These are phyloP conservation scores for Oenanthe oenanthe DNA, from an alignment of 2,113 vertebrate genomes.

Conservation along the genomic window DNA sequence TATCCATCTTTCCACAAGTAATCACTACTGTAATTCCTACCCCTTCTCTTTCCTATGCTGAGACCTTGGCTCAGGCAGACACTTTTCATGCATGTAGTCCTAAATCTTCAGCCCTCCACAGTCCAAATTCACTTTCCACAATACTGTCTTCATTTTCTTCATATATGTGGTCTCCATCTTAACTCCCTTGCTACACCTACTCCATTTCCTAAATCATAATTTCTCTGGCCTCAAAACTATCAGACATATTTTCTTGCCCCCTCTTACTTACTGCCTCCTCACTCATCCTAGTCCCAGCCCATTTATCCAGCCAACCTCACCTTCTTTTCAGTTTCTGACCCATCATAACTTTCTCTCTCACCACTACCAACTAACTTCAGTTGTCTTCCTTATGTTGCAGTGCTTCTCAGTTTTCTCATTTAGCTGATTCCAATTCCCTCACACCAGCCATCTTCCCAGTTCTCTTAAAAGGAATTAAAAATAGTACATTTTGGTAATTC, in stretches of 20 bases:
- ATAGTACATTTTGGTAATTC: not conserved
- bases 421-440: not conserved
- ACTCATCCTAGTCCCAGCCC: not conserved
- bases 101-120: not conserved
- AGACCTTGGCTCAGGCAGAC: not conserved
- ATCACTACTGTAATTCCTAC: not conserved
- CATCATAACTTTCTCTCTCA: not conserved
- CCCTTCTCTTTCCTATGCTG: not conserved
- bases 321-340: not conserved
- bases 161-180: not conserved
- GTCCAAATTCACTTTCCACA: not conserved
- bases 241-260: not conserved
- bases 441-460: not conserved
- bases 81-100: not conserved
- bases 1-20: not conserved
- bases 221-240: not conserved
- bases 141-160: not conserved
- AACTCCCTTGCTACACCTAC: not conserved
- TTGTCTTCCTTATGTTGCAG: not conserved
- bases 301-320: not conserved
- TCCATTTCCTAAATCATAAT: not conserved
- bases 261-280: not conserved
- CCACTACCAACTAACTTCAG: not conserved
- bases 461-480: not conserved
- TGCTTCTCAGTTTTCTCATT: not conserved